Percentiles rank a stretch among this genome's conserved stretches.
Evolutionary conservation across 2,113 vertebrate genomes (phyloP).

Genomic region (Dasyornis broadbenti): DNA sequence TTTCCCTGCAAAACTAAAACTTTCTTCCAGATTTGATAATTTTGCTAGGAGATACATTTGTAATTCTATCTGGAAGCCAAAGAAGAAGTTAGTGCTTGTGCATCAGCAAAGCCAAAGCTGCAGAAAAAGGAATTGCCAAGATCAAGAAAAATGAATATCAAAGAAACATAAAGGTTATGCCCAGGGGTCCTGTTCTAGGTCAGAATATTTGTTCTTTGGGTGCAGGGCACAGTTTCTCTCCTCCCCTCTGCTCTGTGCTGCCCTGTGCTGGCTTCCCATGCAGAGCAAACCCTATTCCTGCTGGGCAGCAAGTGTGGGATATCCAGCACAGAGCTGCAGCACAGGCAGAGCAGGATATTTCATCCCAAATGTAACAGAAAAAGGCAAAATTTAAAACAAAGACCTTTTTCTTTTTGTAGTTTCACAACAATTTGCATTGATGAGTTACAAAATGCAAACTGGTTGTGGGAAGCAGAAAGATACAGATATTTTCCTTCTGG

Average conservation of each 20-base stretch:
- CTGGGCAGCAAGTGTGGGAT: neutral
- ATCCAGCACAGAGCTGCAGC: neutral
- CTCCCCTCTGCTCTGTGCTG: neutral
- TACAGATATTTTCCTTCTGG: neutral
- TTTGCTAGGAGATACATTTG: neutral
- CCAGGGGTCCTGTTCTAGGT: neutral
- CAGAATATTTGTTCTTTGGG: slow-evolving; percentile 5
- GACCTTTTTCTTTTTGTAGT: neutral
- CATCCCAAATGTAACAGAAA: neutral
- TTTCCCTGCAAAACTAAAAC: neutral
- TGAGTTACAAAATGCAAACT: neutral
- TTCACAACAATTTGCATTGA: neutral
- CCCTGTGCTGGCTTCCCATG: neutral
- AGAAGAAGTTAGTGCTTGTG: neutral
- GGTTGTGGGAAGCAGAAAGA: neutral
- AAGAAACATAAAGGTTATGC: slow-evolving; percentile 20
- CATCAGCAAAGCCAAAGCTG: slow-evolving; percentile 4
- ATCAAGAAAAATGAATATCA: slow-evolving; percentile 47
- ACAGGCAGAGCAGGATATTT: neutral
- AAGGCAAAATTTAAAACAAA: neutral
- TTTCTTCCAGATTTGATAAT: neutral
- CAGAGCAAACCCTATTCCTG: neutral
- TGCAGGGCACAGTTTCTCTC: neutral
- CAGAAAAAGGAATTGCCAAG: neutral
- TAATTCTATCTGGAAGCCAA: slow-evolving; percentile 30